Evolutionary conservation across 2,113 vertebrate species (phyloP), one percentile per base, ranked within the genome.

Genomic region (Stictonetta naevosa): DNA sequence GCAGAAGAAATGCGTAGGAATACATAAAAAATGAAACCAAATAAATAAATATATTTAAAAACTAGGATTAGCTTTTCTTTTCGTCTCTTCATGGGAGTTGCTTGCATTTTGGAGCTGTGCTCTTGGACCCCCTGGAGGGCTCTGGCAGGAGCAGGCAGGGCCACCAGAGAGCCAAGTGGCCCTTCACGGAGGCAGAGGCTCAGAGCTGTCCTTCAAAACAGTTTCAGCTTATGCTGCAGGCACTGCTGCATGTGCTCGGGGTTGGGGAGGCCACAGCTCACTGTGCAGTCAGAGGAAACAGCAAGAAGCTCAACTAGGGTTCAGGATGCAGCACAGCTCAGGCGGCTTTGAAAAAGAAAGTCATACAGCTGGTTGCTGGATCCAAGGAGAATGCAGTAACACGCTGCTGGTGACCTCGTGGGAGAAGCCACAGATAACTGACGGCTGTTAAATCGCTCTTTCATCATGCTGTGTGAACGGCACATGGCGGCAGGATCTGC

Each of bases 361-460:
- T 62, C 73, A 77, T 86, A 56, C 75, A 17, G 1, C 18, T 0
- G 0, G 59, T 81, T 69, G 53, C 44, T 81, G 86, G 50, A 90
- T 95, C 71, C 56, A 80, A 80, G 84, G 50, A 86, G 42, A 84
- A 92, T 78, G 56, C 79, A 85, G 75, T 77, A 83, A 56, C 1
- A 7, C 42, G 44, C 31, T 93, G 67, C 85, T 87, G 85, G 78
- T 83, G 67, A 53, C 44, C 68, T 77, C 74, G 80, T 89, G 67
- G 63, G 80, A 97, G 77, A 93, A 88, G 71, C 9, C 85, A 74
- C 77, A 89, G 68, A 53, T 96, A 91, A 95, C 88, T 92, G 90
- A 75, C 50, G 55, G 34, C 53, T 94, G 94, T 56, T 83, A 78
- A 88, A 73, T 63, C 64, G 73, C 69, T 94, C 52, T 93, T 93